Base-by-base conservation (phyloP, 2,797 vertebrate genomes). In the Sebastes reedi region DNA sequence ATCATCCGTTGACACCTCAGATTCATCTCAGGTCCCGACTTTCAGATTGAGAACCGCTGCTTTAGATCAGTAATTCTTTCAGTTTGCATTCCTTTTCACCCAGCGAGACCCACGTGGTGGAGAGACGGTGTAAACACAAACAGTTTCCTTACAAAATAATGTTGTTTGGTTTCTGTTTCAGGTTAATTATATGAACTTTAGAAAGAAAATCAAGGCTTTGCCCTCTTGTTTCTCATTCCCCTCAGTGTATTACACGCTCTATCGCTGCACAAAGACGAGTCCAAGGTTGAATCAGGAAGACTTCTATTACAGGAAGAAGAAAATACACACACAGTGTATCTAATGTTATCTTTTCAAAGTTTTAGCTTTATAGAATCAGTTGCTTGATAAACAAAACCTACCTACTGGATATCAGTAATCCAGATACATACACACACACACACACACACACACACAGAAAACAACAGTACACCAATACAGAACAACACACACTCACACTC, bases 301-400 rank as follows among this genome's bases (percentile, higher is more conserved):
- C 16, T 77, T 70, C 16, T 36, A 50, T 77, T 67, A 54, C 30
- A 67, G 68, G 25, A 39, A 50, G 18, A 67, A 34, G 25, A 56
- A 71, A 75, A 82, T 30, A 72, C 8, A 79, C 46, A 42, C 61
- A 20, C 32, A 34, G 16, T 71, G 8, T 72, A 77, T 84, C 73
- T 74, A 22, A 20, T 39, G 29, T 14, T 68, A 69, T 83, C 70
- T 83, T 72, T 84, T 87, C 79, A 75, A 64, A 14, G 36, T 75
- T 82, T 81, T 55, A 56, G 46, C 27, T 69, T 62, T 72, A 75
- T 77, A 64, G 68, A 84, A 88, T 65, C 29, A 66, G 79, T 67
- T 55, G 25, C 77, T 69, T 71, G 82, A 84, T 82, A 80, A 80
- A 82, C 65, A 86, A 67, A 70, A 22, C 70, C 39, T 72, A 73